These are phyloP conservation scores for Neopelma chrysocephalum DNA, from an alignment of 2,797 vertebrate species.

Conservation along the genomic window DNA sequence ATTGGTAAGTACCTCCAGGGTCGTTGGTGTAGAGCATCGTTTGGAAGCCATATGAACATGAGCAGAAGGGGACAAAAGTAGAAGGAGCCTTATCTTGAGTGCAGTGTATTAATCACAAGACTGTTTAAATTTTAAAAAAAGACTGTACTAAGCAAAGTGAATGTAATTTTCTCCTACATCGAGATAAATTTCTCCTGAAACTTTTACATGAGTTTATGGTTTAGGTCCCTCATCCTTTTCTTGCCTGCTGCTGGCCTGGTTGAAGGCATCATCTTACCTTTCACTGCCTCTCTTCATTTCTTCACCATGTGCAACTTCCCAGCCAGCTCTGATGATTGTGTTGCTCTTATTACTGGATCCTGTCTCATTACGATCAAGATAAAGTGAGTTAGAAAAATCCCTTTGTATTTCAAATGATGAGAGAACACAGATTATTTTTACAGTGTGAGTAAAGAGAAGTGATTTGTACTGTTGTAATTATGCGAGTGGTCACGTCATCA, in stretches of 20 bases:
- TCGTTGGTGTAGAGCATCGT: neutral
- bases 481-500: neutral
- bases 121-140: neutral
- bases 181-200: neutral
- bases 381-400: neutral
- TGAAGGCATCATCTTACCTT: rapidly evolving
- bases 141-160: neutral
- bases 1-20: neutral
- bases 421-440: neutral
- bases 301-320: neutral
- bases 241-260: neutral
- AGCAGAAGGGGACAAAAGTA: neutral
- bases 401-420: neutral
- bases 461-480: neutral
- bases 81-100: neutral
- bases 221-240: neutral
- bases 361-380: neutral
- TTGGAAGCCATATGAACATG: neutral
- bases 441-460: neutral
- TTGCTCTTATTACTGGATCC: neutral
- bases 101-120: neutral
- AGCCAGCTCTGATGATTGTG: neutral
- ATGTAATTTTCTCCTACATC: neutral
- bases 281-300: neutral
- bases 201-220: neutral